A percentile compares a stretch with the other conserved stretches of the same genome.
Conservation (phyloP, 23 tunicate genomes). For the Oikopleura dioica region DNA sequence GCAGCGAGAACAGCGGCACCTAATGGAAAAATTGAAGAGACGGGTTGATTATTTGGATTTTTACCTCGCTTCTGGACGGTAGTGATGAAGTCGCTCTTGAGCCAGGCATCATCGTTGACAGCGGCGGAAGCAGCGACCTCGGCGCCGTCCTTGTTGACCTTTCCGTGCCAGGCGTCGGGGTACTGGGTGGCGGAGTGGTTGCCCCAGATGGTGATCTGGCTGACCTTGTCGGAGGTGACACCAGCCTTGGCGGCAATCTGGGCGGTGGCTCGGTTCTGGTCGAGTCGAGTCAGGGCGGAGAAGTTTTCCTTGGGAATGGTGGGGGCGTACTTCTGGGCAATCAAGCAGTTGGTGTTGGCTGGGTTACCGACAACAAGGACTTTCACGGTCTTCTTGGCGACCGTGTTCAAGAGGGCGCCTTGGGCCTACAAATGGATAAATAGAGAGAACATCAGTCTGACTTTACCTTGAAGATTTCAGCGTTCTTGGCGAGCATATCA, state of each 20-base stretch:
- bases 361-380: slow-evolving; percentile 96
- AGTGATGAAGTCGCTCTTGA: slow-evolving; percentile 46
- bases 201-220: slow-evolving; percentile 80
- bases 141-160: slow-evolving; percentile 18
- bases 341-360: slow-evolving; percentile 86
- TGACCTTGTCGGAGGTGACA: slow-evolving; percentile 28
- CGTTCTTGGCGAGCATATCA: slow-evolving; percentile 69
- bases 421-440: no score
- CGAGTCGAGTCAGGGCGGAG: slow-evolving; percentile 56
- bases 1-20: slow-evolving; percentile 90
- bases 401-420: slow-evolving; percentile 52
- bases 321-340: slow-evolving; percentile 57
- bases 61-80: not conserved
- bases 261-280: slow-evolving; percentile 79
- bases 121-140: slow-evolving; percentile 21
- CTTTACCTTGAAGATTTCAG: slow-evolving; percentile 48
- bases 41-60: not conserved
- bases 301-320: slow-evolving; percentile 64
- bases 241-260: slow-evolving; percentile 67
- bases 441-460: no score
- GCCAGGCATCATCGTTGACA: slow-evolving; percentile 82
- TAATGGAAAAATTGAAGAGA: not conserved
- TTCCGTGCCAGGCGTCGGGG: slow-evolving; percentile 61
- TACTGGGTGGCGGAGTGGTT: slow-evolving; percentile 95
- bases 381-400: slow-evolving; percentile 70